phyloP scores from a whole-genome alignment of 2,797 vertebrate species.

The Nasua narica region DNA sequence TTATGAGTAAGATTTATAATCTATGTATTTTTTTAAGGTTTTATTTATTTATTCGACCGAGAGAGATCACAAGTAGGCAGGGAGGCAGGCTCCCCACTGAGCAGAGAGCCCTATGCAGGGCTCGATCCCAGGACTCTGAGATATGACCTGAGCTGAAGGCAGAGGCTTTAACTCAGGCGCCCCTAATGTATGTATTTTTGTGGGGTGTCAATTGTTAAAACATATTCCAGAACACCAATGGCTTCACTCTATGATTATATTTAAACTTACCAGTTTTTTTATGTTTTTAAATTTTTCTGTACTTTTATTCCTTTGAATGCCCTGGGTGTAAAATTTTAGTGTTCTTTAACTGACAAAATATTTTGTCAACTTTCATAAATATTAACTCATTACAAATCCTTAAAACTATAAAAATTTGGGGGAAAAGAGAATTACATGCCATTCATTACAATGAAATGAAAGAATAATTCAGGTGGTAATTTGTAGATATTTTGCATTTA shows the following conservation, averaged over 20 bases:
- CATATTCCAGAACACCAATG: not conserved
- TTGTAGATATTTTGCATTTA: not conserved
- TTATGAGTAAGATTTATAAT: not conserved
- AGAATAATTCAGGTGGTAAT: not conserved
- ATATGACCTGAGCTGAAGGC: too few relatives aligned
- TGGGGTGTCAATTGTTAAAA: not conserved
- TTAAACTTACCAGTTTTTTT: not conserved
- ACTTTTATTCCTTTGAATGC: not conserved
- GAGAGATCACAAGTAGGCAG: too few relatives aligned
- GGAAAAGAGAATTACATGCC: not conserved
- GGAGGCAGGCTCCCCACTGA: too few relatives aligned
- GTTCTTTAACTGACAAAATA: not conserved
- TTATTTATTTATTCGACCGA: too few relatives aligned
- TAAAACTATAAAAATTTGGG: not conserved
- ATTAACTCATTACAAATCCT: not conserved
- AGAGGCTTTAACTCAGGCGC: too few relatives aligned
- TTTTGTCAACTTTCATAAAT: conserved; percentile 1
- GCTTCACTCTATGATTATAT: not conserved
- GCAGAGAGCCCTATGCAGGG: too few relatives aligned
- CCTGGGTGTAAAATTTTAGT: not conserved
- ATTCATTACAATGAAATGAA: not conserved
- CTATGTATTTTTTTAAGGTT: too few relatives aligned
- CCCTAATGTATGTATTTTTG: not conserved
- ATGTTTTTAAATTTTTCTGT: not conserved
- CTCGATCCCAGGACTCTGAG: too few relatives aligned